Base-by-base conservation (phyloP, 2,113 vertebrate genomes). In the Petromus typicus region DNA sequence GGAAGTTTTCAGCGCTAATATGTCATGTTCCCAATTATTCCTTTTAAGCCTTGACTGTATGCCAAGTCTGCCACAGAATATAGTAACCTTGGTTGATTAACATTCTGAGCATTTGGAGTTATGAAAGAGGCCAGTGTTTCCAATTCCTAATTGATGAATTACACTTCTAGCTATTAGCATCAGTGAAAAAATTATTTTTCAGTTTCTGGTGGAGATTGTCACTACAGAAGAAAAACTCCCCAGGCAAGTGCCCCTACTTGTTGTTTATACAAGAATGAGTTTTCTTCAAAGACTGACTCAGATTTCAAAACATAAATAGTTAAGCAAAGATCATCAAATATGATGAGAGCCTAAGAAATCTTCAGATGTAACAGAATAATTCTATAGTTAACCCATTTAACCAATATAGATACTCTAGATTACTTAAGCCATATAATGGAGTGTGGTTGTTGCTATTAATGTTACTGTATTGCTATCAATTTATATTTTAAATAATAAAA, bases 101-200 rank as follows among this genome's bases (percentile, higher is more conserved):
- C 86, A 86, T 91, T 48, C 84, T 86, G 64, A 79, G 83, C 34
- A 84, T 97, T 83, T 94, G 51, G 59, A 83, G 32, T 69, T 92
- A 97, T 95, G 86, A 95, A 96, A 95, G 82, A 96, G n/a, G 20
- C 63, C 56, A 93, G 82, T 97, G 87, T 97, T 96, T 95, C 54
- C 54, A 59, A 37, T 22, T 3, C 32, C 92, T 86, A 92, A 85
- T 10, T 86, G 93, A 92, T 86, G 57, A 96, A 91, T 93, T 69
- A 86, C 63, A 88, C 95, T 95, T 96, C 79, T 69, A 95, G 63
- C 27, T 84, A 88, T 90, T 64, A 91, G 71, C 61, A 84, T 32
- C 45, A 69, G 86, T 32, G 84, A 91, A 37, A 86, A 93, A 96
- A 92, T 25, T 93, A 40, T 83, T 82, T 63, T n/a, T 87, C 11